A percentile compares a stretch with the other conserved stretches of the same genome.
Conservation (phyloP, 1,140 invertebrate genomes). For the Sarcophaga peregrina region DNA sequence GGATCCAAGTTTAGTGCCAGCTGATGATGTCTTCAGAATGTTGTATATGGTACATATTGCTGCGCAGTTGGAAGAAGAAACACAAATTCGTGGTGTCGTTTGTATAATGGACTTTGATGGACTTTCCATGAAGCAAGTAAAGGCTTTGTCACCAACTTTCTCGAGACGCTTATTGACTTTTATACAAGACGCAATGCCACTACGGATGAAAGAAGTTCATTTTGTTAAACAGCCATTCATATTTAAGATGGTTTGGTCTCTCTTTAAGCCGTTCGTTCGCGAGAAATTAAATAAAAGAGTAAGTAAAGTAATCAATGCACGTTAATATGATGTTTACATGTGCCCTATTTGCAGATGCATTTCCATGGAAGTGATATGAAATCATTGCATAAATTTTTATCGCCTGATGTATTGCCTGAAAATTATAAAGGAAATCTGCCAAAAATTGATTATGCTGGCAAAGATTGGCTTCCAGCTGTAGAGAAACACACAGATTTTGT, state of each 20-base stretch:
- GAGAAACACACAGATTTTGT: conserved; percentile 73
- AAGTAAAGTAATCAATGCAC: conserved; percentile 56
- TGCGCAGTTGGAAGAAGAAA: conserved; percentile 78
- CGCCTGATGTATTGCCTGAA: conserved; percentile 77
- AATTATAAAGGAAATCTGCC: conserved; percentile 76
- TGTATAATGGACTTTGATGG: conserved; percentile 86
- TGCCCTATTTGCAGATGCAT: conserved; percentile 77
- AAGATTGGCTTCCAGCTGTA: conserved; percentile 79
- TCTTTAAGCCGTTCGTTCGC: conserved; percentile 88
- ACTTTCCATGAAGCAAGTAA: conserved; percentile 78
- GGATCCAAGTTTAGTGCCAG: conserved; percentile 77
- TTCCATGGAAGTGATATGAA: conserved; percentile 81
- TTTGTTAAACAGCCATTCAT: conserved; percentile 90
- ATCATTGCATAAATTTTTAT: conserved; percentile 80
- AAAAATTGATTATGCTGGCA: conserved; percentile 78
- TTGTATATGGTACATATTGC: conserved; percentile 83
- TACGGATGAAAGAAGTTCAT: conserved; percentile 89
- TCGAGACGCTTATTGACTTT: conserved; percentile 80
- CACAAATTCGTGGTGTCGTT: conserved; percentile 78
- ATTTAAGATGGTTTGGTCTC: conserved; percentile 87
- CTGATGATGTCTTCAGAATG: conserved; percentile 80
- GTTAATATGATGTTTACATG: conserved; percentile 19
- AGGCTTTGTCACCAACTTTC: conserved; percentile 77
- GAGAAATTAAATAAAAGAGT: conserved; percentile 86
- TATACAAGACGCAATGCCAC: conserved; percentile 89